A percentile compares a stretch with the other conserved stretches of the same genome.
Conservation (phyloP, 2,113 vertebrate genomes). For the Choloepus hoffmanni region DNA sequence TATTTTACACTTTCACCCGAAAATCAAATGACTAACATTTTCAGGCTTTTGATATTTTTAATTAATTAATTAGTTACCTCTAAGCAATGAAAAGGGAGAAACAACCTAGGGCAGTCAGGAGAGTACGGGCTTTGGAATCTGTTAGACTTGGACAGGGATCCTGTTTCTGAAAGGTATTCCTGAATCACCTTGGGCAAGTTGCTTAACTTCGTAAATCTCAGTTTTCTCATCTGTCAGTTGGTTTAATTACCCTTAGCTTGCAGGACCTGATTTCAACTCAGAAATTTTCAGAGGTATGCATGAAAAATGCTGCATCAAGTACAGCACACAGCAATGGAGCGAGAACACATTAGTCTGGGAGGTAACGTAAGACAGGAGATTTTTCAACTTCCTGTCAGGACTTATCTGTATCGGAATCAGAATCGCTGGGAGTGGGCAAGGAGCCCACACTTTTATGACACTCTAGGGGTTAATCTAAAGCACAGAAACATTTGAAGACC, state of each 20-base stretch:
- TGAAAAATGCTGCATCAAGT: background rate
- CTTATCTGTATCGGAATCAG: fast-evolving
- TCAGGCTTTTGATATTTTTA: background rate
- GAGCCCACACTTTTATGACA: background rate
- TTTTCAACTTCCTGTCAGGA: background rate
- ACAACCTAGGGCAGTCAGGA: too few species aligned
- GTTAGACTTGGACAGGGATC: background rate
- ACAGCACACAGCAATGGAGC: too few species aligned
- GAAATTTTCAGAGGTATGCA: background rate
- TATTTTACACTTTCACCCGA: background rate
- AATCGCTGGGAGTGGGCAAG: background rate
- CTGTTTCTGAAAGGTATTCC: background rate
- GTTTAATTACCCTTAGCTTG: background rate
- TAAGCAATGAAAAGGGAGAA: background rate
- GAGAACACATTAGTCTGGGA: background rate
- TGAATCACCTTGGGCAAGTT: background rate
- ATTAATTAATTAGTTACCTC: background rate
- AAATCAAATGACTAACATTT: background rate
- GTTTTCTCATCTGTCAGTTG: background rate
- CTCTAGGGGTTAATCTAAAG: background rate
- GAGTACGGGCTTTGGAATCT: background rate
- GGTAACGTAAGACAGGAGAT: background rate
- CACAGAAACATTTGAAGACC: background rate
- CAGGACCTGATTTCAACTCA: background rate
- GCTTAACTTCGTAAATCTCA: background rate